phyloP scores from a whole-genome alignment of 2,888 invertebrate species.

The Ramazzottius varieornatus region DNA sequence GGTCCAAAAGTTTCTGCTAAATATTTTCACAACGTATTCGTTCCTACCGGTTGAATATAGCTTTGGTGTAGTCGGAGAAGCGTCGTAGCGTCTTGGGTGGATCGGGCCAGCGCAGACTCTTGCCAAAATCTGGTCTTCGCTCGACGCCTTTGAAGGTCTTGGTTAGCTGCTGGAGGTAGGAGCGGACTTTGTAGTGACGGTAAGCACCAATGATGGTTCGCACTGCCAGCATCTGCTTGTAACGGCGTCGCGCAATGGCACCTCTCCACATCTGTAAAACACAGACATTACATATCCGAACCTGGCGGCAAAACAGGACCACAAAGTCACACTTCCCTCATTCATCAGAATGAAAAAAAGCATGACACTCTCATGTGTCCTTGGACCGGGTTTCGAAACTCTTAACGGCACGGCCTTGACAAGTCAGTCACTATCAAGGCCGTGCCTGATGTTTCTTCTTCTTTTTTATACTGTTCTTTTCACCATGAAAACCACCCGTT shows the following conservation, averaged over 20 bases:
- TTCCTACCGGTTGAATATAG: slow-evolving; percentile 11
- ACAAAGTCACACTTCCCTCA: too few relatives aligned
- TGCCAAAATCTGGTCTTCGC: slow-evolving; percentile 44
- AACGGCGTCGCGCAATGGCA: slow-evolving; percentile 43
- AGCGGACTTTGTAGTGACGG: slow-evolving; percentile 43
- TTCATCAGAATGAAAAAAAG: too few relatives aligned
- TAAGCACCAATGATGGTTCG: slow-evolving; percentile 52
- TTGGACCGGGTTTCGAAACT: too few relatives aligned
- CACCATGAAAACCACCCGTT: too few relatives aligned
- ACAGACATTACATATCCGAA: slow-evolving; percentile 5
- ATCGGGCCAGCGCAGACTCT: slow-evolving; percentile 50
- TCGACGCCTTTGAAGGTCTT: slow-evolving; percentile 30
- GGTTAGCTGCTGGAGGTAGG: slow-evolving; percentile 39
- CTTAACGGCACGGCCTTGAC: too few relatives aligned
- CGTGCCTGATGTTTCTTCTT: too few relatives aligned
- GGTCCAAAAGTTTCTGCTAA: too few relatives aligned
- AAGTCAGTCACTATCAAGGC: too few relatives aligned
- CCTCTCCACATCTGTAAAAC: slow-evolving; percentile 43
- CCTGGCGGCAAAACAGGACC: not conserved
- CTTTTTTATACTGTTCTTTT: too few relatives aligned
- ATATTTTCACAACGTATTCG: not conserved
- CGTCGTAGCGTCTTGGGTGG: slow-evolving; percentile 41
- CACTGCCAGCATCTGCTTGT: slow-evolving; percentile 59
- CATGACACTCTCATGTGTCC: too few relatives aligned
- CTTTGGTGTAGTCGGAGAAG: slow-evolving; percentile 26